These are phyloP conservation scores for Scolopax bukidnonensis DNA, from an alignment of 2,797 vertebrate genomes.

Conservation along the genomic window DNA sequence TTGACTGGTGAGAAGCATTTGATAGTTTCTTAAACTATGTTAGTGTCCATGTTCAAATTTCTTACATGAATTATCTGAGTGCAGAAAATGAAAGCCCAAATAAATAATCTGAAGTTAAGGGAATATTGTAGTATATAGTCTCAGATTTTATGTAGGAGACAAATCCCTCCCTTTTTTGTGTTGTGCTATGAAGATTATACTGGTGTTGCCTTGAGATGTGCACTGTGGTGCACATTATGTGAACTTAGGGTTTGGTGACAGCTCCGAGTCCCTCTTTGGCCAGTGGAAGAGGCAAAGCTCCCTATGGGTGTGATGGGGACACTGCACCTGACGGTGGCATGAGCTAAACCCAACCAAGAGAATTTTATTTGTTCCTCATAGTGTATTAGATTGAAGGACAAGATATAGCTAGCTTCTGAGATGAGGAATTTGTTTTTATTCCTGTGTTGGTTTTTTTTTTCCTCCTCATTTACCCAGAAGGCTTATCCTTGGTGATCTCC, in stretches of 20 bases:
- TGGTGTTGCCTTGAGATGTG: neutral
- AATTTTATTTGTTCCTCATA: neutral
- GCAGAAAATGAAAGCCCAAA: neutral
- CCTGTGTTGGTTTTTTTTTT: neutral
- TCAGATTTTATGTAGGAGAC: neutral
- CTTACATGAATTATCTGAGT: neutral
- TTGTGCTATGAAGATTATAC: neutral
- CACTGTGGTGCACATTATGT: neutral
- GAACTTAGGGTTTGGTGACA: neutral
- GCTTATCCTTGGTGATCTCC: neutral
- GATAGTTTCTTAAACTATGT: neutral
- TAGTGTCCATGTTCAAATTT: neutral
- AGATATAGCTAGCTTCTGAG: neutral
- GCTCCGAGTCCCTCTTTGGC: accelerated
- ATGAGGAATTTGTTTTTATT: neutral
- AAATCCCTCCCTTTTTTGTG: neutral
- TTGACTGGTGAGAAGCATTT: neutral
- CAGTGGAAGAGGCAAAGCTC: neutral
- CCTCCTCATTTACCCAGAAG: neutral
- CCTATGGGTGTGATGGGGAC: accelerated
- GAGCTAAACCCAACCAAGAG: neutral
- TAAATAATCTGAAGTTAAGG: neutral
- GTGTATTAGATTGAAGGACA: neutral
- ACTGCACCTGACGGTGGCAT: accelerated
- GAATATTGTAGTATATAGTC: neutral